phyloP scores from a whole-genome alignment of 2,888 invertebrate genomes.

The Lepetodrilus schrolli region DNA sequence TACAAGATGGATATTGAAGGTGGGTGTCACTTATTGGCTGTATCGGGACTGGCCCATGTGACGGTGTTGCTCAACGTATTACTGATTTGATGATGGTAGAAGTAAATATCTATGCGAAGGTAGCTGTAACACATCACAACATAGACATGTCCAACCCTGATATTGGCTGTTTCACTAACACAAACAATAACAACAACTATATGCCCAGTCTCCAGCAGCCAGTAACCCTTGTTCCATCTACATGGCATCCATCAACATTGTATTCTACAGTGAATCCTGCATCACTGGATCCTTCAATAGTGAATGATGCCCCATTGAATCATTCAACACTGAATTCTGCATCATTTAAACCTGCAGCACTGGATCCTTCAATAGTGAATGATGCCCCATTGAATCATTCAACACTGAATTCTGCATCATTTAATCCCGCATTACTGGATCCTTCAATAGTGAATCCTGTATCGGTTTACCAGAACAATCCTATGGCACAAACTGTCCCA shows the following conservation, averaged over 20 bases:
- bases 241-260: too few relatives aligned
- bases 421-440: not conserved
- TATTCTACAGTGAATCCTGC: not conserved
- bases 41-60: too few relatives aligned
- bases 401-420: too few relatives aligned
- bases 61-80: too few relatives aligned
- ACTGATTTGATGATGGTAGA: too few relatives aligned
- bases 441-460: too few relatives aligned
- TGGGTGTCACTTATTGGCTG: too few relatives aligned
- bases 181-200: conserved; percentile 40
- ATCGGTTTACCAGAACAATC: not conserved
- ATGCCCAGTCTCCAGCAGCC: conserved; percentile 30
- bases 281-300: not conserved
- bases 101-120: too few relatives aligned
- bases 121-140: not conserved
- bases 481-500: not conserved
- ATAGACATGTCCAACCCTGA: conserved; percentile 23
- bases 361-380: not conserved
- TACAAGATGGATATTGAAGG: too few relatives aligned
- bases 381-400: too few relatives aligned
- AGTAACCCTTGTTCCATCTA: not conserved
- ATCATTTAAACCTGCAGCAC: not conserved
- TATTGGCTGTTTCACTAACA: conserved; percentile 34
- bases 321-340: too few relatives aligned
- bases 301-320: too few relatives aligned